Evolutionary conservation across 2,888 invertebrate genomes (phyloP).

Genomic region (Tipula confusa): DNA sequence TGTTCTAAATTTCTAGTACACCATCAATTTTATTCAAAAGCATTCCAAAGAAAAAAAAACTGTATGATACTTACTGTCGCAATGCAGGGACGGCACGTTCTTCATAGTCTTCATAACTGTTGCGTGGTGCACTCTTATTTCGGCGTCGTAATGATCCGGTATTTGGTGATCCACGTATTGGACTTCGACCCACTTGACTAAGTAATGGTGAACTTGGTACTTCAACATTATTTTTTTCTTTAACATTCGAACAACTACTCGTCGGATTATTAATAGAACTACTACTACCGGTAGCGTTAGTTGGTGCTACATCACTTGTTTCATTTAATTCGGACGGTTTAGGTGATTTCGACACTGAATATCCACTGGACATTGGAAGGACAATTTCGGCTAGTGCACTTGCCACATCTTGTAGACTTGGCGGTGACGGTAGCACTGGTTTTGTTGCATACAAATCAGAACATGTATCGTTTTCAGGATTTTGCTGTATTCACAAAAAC

Average conservation of each 20-base stretch:
- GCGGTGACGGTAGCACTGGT: slow-evolving; percentile 46
- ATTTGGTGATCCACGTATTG: slow-evolving; percentile 54
- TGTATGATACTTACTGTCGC: slow-evolving; percentile 68
- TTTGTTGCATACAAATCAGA: slow-evolving; percentile 48
- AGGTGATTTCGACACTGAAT: slow-evolving; percentile 40
- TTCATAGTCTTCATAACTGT: slow-evolving; percentile 82
- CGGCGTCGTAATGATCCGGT: slow-evolving; percentile 59
- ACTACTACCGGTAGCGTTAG: background rate
- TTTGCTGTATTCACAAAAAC: slow-evolving; percentile 32
- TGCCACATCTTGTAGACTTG: slow-evolving; percentile 49
- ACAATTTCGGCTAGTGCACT: slow-evolving; percentile 44
- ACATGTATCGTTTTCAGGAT: slow-evolving; percentile 44
- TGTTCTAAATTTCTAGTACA: slow-evolving; percentile 32
- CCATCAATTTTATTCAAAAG: slow-evolving; percentile 30
- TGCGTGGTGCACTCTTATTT: slow-evolving; percentile 62
- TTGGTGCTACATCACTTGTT: background rate
- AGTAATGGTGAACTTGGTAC: slow-evolving; percentile 46
- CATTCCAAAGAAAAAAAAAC: background rate
- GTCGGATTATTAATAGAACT: background rate
- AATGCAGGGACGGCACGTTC: slow-evolving; percentile 78
- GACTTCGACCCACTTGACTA: slow-evolving; percentile 42
- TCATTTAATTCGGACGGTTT: slow-evolving; percentile 5
- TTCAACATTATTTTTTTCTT: slow-evolving; percentile 40
- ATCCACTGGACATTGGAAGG: slow-evolving; percentile 41
- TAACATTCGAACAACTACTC: background rate